A percentile compares a stretch with the other conserved stretches of the same genome.
Evolutionary conservation across 2,113 vertebrate species (phyloP).

Genomic region (Eonycteris spelaea): DNA sequence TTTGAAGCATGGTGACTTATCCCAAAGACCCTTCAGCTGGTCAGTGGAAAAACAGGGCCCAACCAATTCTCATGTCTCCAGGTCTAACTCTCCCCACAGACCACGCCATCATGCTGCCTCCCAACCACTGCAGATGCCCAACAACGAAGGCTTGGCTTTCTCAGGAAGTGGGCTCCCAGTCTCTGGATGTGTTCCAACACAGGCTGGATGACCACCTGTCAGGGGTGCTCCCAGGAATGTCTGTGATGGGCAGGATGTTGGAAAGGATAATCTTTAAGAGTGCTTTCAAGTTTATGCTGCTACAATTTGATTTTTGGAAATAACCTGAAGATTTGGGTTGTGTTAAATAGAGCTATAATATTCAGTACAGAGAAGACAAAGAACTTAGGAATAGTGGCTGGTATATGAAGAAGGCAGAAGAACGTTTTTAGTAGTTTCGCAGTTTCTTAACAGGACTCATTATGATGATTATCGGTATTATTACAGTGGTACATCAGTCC

Average conservation of each 20-base stretch:
- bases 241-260: neutral
- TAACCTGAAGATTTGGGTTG: neutral
- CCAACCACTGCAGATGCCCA: neutral
- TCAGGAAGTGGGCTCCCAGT: neutral
- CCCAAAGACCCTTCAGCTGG: neutral
- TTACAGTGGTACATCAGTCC: neutral
- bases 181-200: neutral
- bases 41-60: neutral
- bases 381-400: neutral
- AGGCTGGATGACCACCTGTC: neutral
- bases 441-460: neutral
- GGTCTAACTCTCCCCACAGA: accelerated
- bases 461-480: neutral
- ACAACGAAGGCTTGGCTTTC: neutral
- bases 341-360: neutral
- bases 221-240: neutral
- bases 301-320: neutral
- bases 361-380: neutral
- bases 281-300: neutral
- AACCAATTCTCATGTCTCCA: neutral
- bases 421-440: neutral
- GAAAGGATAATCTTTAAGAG: neutral
- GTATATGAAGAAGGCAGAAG: neutral
- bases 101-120: accelerated
- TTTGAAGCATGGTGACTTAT: neutral